Evolutionary conservation across 2,888 invertebrate genomes (phyloP).

Genomic region (Stenichneumon culpator): DNA sequence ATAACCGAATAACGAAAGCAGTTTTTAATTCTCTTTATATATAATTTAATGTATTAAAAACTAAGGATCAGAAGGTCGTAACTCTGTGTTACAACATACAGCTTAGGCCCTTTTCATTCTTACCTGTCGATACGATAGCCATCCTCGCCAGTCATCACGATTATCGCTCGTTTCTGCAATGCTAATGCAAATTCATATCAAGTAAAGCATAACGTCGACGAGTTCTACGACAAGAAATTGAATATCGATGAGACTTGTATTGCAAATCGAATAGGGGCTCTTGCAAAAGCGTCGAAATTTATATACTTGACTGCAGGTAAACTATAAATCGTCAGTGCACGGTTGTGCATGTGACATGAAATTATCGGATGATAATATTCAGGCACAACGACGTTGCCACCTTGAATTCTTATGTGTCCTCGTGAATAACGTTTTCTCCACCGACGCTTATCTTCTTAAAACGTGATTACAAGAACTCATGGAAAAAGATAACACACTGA

Average conservation of each 20-base stretch:
- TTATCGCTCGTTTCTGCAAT: conserved; percentile 1
- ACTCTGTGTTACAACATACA: no score
- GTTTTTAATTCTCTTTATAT: neutral
- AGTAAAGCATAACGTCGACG: neutral
- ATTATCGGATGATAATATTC: conserved; percentile 8
- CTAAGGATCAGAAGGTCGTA: no score
- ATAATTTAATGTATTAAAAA: neutral
- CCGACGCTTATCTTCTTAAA: neutral
- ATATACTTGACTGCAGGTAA: neutral
- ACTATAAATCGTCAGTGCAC: neutral
- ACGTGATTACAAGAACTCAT: neutral
- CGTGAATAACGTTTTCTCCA: neutral
- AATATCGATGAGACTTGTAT: neutral
- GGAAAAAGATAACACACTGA: neutral
- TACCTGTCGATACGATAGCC: neutral
- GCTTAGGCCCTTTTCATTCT: no score
- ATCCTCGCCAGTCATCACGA: neutral
- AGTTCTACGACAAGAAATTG: neutral
- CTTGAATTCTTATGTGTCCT: neutral
- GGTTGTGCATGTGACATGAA: neutral
- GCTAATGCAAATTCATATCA: neutral
- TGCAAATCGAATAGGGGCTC: neutral
- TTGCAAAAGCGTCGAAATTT: neutral
- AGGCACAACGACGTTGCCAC: neutral
- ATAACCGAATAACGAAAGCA: no score